Evolutionary conservation across 2,797 vertebrate genomes (phyloP), one percentile per base, ranked within the genome.

Genomic region (Artibeus jamaicensis): DNA sequence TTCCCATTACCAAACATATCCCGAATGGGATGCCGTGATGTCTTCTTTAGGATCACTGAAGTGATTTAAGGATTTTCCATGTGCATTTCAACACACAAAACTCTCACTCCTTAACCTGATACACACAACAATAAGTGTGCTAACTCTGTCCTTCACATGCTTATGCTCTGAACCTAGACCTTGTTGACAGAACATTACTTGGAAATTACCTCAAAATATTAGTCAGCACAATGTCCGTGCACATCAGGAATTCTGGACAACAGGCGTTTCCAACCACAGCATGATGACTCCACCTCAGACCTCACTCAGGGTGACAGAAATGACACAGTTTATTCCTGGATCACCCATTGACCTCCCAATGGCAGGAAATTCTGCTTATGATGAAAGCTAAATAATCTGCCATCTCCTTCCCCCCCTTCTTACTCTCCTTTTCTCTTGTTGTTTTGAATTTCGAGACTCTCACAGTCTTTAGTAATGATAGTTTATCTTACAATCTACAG

Each of bases 71-170:
- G n/a, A n/a, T n/a, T n/a, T n/a, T n/a, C n/a, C n/a, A n/a, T n/a
- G n/a, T n/a, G n/a, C n/a, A n/a, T n/a, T n/a, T n/a, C n/a, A n/a
- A 16, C 95, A 84, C 48, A 48, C 15, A 39, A 81, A 95, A 24
- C 84, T 89, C 62, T 81, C 29, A 68, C 9, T 37, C 7, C 62
- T 68, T 6, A 18, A 50, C 5, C 48, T 50, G 48, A 50, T 50
- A 50, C n/a, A 71, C 15, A 53, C 39, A 55, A 55, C 2, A 89
- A 53, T 22, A 48, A 59, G 32, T 59, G n/a, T 93, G 32, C 46
- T 18, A 94, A 22, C 26, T 3, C 26, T 62, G 57, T 62, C 26
- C 5, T 62, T 62, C 57, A 62, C 62, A 32, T 26, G 10, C 26
- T 62, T 12, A 62, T 62, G 3, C 62, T 62, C 57, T n/a, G 62